Percentiles rank a stretch among this genome's conserved stretches.
phyloP scores from a whole-genome alignment of 1,140 invertebrate genomes.

The Zaprionus ornatus region DNA sequence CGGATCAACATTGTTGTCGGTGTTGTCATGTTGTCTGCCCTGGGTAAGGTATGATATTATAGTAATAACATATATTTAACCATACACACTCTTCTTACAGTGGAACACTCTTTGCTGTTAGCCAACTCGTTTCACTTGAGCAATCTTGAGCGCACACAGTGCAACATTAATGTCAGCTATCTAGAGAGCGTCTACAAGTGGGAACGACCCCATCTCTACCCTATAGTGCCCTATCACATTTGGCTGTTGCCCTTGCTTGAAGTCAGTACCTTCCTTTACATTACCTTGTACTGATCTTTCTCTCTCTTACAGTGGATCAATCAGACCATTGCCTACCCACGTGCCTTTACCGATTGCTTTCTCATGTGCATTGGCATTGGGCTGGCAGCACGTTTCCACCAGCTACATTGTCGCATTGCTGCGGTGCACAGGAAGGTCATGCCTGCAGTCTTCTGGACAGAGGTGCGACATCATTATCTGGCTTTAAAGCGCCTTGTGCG shows the following conservation, averaged over 20 bases:
- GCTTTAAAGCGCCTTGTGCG: constrained; percentile 88
- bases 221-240: constrained; percentile 62
- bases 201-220: constrained; percentile 67
- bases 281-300: background rate
- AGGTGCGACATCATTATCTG: constrained; percentile 85
- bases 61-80: background rate
- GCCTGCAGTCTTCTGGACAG: constrained; percentile 86
- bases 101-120: constrained; percentile 67
- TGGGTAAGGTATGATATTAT: constrained; percentile 40
- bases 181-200: constrained; percentile 71
- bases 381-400: constrained; percentile 86
- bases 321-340: constrained; percentile 75
- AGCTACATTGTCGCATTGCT: constrained; percentile 85
- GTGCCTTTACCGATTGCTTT: constrained; percentile 86
- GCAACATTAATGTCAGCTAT: constrained; percentile 71
- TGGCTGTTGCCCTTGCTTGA: constrained; percentile 69
- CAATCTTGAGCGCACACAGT: constrained; percentile 70
- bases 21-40: constrained; percentile 60
- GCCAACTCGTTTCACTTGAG: constrained; percentile 69
- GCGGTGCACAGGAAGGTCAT: constrained; percentile 86
- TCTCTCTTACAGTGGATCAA: constrained; percentile 61
- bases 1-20: constrained; percentile 66
- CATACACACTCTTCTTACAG: constrained; percentile 26
- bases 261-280: constrained; percentile 2
- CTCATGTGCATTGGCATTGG: constrained; percentile 87